A percentile compares a stretch with the other conserved stretches of the same genome.
Evolutionary conservation across 1,140 invertebrate species (phyloP).

Genomic region (Triops cancriformis): DNA sequence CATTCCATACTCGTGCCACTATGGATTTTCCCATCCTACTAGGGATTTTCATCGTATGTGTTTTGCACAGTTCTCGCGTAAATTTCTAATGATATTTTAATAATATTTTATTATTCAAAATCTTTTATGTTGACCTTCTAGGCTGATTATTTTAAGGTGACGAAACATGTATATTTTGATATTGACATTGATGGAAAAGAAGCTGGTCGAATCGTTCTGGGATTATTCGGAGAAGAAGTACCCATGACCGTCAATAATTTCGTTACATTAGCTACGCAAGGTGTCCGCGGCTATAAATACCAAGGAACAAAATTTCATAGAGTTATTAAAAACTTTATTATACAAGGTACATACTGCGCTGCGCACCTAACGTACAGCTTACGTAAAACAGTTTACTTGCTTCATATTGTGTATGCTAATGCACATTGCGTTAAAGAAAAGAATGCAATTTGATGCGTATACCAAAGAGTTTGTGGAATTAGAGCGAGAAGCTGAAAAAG

Average conservation of each 20-base stretch:
- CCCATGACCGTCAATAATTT: slow-evolving; percentile 95
- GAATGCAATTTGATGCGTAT: no score
- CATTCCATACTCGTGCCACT: no score
- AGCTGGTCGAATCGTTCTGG: slow-evolving; percentile 76
- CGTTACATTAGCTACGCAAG: slow-evolving; percentile 63
- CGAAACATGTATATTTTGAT: slow-evolving; percentile 83
- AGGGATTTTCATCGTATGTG: no score
- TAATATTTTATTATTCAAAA: neutral
- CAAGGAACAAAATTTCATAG: slow-evolving; percentile 68
- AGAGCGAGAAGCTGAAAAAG: no score
- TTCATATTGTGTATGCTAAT: neutral
- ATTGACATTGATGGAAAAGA: slow-evolving; percentile 72
- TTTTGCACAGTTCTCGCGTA: neutral
- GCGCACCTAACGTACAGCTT: neutral
- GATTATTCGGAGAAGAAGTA: slow-evolving; percentile 84
- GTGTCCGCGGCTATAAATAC: slow-evolving; percentile 68
- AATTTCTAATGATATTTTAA: neutral
- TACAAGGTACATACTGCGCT: slow-evolving; percentile 59
- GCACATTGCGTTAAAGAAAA: neutral
- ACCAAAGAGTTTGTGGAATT: no score
- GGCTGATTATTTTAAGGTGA: slow-evolving; percentile 50
- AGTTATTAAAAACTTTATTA: slow-evolving; percentile 79
- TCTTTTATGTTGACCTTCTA: slow-evolving; percentile 31
- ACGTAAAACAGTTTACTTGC: neutral
- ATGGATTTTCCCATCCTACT: no score